A percentile compares a stretch with the other conserved stretches of the same genome.
Conservation (phyloP, 2,888 invertebrate species). For the Synanthedon andrenaeformis region DNA sequence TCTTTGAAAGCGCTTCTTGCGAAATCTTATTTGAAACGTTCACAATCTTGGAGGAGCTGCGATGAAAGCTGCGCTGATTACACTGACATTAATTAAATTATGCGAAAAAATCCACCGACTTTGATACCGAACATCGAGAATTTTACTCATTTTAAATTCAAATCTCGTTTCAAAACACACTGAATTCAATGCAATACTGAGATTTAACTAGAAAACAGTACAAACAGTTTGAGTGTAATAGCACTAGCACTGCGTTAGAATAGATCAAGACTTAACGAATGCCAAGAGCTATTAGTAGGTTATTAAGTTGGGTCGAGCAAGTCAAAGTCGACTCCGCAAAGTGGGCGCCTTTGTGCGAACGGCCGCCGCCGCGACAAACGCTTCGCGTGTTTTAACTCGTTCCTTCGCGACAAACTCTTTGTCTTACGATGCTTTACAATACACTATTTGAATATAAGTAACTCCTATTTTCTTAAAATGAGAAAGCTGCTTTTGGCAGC, state of each 20-base stretch:
- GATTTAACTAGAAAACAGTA: neutral
- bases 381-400: constrained; percentile 31
- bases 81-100: constrained; percentile 69
- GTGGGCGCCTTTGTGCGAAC: constrained; percentile 47
- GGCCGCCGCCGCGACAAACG: constrained; percentile 27
- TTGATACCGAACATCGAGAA: neutral
- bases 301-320: constrained; percentile 56
- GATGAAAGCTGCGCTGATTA: constrained; percentile 68
- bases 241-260: neutral
- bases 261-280: neutral
- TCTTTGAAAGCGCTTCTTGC: constrained; percentile 68
- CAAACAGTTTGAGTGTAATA: neutral
- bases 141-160: neutral
- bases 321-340: constrained; percentile 59
- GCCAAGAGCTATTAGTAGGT: constrained; percentile 37
- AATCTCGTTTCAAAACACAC: neutral
- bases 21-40: constrained; percentile 69
- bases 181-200: neutral
- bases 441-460: constrained; percentile 6
- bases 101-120: constrained; percentile 25
- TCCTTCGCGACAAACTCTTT: constrained; percentile 51
- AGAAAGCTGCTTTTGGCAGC: too few relatives aligned
- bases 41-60: constrained; percentile 64
- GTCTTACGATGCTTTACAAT: constrained; percentile 44
- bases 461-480: neutral